Conservation (phyloP, 2,797 vertebrate species). For the Nothura maculosa region DNA sequence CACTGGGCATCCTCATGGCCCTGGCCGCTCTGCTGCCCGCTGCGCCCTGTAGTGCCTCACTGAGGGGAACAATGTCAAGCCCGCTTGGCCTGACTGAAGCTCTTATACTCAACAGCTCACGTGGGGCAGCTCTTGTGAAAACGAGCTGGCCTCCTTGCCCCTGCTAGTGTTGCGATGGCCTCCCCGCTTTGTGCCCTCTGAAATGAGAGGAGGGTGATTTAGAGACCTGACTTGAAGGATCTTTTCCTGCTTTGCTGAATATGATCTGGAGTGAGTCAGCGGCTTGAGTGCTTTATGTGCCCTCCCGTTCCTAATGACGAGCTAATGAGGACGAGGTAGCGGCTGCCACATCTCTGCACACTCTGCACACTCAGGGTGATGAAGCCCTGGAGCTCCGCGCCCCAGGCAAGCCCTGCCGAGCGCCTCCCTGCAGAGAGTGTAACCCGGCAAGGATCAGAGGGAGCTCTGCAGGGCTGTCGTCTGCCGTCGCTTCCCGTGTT, state of each 20-base stretch:
- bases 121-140: background rate
- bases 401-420: background rate
- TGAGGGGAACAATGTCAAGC: background rate
- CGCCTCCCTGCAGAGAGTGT: accelerated
- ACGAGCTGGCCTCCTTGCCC: accelerated
- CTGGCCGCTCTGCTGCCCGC: accelerated
- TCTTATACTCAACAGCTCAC: accelerated
- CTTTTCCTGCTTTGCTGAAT: background rate
- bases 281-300: background rate
- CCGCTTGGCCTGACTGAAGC: background rate
- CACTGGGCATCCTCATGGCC: accelerated
- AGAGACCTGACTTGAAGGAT: background rate
- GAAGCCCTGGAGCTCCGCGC: accelerated
- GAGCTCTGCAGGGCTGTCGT: background rate
- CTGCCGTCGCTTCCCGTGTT: background rate
- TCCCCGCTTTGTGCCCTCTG: background rate
- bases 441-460: background rate
- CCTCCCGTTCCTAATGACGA: background rate
- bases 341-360: background rate
- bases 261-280: slow-evolving; percentile 5
- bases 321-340: background rate
- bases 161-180: background rate
- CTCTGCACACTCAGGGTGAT: background rate
- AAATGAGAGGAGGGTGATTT: background rate
- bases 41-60: accelerated